Evolutionary conservation across 2,888 invertebrate genomes (phyloP).

Genomic region (Pristionchus exspectatus): DNA sequence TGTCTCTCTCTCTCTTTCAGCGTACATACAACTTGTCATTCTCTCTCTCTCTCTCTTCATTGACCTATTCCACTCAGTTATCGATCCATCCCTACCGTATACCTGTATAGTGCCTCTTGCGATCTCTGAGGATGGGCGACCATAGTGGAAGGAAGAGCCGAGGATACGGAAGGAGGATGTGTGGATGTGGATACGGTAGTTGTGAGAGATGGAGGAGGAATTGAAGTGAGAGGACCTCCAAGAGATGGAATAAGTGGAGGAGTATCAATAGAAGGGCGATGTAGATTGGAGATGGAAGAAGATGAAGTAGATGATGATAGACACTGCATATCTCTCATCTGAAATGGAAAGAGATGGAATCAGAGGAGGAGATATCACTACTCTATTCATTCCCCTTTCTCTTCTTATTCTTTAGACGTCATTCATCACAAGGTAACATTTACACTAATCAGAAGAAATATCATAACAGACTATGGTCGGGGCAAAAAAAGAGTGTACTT

Average conservation of each 20-base stretch:
- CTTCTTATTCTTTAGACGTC: too few relatives aligned
- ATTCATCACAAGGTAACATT: too few relatives aligned
- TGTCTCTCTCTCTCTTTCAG: background rate
- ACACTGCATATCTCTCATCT: background rate
- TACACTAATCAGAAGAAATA: too few relatives aligned
- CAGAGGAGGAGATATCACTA: too few relatives aligned
- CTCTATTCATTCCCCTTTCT: too few relatives aligned
- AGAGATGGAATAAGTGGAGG: background rate
- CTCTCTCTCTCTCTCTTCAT: background rate
- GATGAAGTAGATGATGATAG: background rate
- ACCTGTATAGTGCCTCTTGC: background rate
- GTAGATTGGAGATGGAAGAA: background rate
- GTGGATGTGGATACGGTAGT: constrained; percentile 10
- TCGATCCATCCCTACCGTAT: background rate
- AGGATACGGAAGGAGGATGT: constrained; percentile 26
- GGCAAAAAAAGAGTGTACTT: too few relatives aligned
- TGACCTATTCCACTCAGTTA: background rate
- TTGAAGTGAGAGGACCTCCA: constrained; percentile 9
- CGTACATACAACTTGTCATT: background rate
- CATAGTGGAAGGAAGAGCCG: constrained; percentile 11
- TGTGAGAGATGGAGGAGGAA: background rate
- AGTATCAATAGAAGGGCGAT: background rate
- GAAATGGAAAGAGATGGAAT: background rate
- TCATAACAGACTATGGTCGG: too few relatives aligned
- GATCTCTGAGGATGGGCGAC: constrained; percentile 24